Percentiles rank a stretch among this genome's conserved stretches.
Evolutionary conservation across 2,113 vertebrate species (phyloP).

Genomic region (Dissostichus mawsoni): DNA sequence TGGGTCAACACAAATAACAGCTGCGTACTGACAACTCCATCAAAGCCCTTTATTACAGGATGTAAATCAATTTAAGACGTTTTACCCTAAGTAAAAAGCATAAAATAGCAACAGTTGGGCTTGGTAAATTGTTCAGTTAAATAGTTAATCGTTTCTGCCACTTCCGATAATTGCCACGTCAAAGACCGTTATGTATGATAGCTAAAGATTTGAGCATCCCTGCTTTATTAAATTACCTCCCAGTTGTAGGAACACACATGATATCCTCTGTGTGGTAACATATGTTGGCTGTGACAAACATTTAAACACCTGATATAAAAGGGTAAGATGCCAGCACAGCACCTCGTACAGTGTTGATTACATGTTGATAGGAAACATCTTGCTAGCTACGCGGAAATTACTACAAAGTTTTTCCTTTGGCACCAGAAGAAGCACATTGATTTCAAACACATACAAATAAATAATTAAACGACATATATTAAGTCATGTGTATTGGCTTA

Average conservation of each 20-base stretch:
- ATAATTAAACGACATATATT: fast-evolving
- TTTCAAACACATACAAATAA: not conserved
- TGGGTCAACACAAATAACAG: slow-evolving; percentile 33
- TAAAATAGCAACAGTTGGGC: not conserved
- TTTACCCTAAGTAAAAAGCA: not conserved
- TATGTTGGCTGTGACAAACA: fast-evolving
- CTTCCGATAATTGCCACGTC: slow-evolving; percentile 82
- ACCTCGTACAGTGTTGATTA: not conserved
- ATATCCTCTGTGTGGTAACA: not conserved
- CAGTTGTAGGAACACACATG: not conserved
- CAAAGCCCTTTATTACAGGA: not conserved
- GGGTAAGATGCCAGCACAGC: not conserved
- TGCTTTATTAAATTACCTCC: not conserved
- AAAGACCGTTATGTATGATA: slow-evolving; percentile 71
- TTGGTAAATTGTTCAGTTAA: not conserved
- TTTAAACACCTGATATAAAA: not conserved
- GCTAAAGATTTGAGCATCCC: slow-evolving; percentile 36
- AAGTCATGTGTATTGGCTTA: not conserved
- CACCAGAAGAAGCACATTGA: not conserved
- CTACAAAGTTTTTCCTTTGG: slow-evolving; percentile 54
- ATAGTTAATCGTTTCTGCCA: slow-evolving; percentile 3
- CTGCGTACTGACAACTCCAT: slow-evolving; percentile 9
- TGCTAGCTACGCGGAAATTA: slow-evolving; percentile 63
- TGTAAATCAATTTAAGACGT: not conserved
- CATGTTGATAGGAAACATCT: slow-evolving; percentile 38